Percentiles rank a stretch among this genome's conserved stretches.
These are phyloP conservation scores for Clepsis dumicolana DNA, from an alignment of 2,888 invertebrate species.

Conservation along the genomic window DNA sequence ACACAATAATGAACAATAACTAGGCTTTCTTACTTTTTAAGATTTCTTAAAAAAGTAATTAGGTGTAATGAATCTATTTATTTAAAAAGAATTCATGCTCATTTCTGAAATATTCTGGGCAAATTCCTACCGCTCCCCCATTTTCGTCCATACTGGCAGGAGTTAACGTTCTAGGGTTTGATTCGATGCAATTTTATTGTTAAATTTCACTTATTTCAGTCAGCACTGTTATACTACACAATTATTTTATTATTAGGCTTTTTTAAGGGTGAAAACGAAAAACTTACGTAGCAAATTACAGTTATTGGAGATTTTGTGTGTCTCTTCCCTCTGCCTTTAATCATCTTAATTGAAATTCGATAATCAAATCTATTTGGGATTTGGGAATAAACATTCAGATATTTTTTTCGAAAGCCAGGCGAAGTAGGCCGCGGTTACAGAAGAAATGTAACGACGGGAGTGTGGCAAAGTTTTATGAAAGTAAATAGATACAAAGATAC, in stretches of 20 bases:
- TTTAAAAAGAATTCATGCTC: too few relatives aligned
- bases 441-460: constrained; percentile 2
- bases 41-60: too few relatives aligned
- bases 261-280: not conserved
- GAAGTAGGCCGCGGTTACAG: not conserved
- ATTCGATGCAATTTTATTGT: not conserved
- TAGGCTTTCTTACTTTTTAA: too few relatives aligned
- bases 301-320: not conserved
- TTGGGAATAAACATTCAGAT: not conserved
- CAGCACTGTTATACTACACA: not conserved
- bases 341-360: constrained; percentile 11
- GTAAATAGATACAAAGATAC: constrained; percentile 2
- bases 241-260: not conserved
- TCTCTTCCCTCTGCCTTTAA: not conserved
- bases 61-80: too few relatives aligned
- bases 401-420: constrained; percentile 4
- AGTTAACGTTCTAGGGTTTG: too few relatives aligned
- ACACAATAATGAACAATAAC: too few relatives aligned
- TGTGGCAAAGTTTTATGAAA: constrained; percentile 17
- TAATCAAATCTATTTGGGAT: not conserved
- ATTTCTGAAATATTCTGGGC: too few relatives aligned
- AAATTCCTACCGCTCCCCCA: too few relatives aligned
- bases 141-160: too few relatives aligned
- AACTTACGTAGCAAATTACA: not conserved
- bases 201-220: not conserved